Evolutionary conservation across 2,797 vertebrate genomes (phyloP).

Genomic region (Sebastes alutus): DNA sequence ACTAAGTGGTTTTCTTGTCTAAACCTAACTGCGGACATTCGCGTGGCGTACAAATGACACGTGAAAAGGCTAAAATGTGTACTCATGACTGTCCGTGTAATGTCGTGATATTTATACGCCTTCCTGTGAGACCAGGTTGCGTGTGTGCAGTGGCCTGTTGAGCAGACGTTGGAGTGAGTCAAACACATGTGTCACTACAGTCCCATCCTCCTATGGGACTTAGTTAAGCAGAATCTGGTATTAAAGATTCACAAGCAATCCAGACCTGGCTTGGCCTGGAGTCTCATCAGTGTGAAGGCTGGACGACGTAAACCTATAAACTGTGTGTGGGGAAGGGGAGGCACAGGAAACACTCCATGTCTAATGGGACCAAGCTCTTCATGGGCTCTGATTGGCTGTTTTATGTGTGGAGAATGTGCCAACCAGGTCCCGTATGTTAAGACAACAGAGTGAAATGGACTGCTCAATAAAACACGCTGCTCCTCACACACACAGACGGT

Average conservation of each 20-base stretch:
- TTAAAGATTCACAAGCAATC: constrained; percentile 5
- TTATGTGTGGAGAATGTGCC: not conserved
- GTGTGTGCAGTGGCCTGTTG: not conserved
- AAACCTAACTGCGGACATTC: too few relatives aligned
- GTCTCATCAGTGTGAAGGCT: too few relatives aligned
- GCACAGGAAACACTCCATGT: constrained; percentile 56
- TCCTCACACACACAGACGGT: not conserved
- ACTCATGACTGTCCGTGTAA: too few relatives aligned
- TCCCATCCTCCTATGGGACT: not conserved
- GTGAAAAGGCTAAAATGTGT: too few relatives aligned
- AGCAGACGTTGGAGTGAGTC: not conserved
- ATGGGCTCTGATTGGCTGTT: not conserved
- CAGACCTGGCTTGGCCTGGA: constrained; percentile 10
- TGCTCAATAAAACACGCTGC: constrained; percentile 12
- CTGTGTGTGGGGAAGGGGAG: not conserved
- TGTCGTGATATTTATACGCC: too few relatives aligned
- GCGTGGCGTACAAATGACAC: too few relatives aligned
- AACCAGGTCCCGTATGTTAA: not conserved
- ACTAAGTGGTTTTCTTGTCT: too few relatives aligned
- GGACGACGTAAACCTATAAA: constrained; percentile 5
- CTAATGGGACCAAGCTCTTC: constrained; percentile 70
- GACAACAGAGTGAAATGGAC: constrained; percentile 10
- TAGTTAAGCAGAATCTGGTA: constrained; percentile 10
- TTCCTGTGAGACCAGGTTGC: too few relatives aligned
- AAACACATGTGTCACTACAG: not conserved